phyloP scores from a whole-genome alignment of 2,797 vertebrate genomes.

The Chelmon rostratus region DNA sequence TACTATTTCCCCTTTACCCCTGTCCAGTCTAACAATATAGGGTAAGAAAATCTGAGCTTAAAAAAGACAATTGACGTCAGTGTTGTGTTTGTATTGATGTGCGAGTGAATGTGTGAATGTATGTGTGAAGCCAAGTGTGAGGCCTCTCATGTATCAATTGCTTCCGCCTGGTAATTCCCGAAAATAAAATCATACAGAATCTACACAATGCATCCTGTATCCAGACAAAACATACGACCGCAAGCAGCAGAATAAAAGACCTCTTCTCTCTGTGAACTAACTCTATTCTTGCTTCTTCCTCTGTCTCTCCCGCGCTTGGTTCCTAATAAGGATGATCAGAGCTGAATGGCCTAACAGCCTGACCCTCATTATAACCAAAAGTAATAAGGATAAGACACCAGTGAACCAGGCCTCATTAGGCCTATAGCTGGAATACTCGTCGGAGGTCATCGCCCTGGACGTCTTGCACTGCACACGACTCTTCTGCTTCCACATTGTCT shows the following conservation, averaged over 20 bases:
- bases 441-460: constrained; percentile 68
- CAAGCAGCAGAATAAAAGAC: constrained; percentile 31
- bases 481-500: constrained; percentile 57
- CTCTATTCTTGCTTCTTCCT: constrained; percentile 36
- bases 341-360: constrained; percentile 74
- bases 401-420: constrained; percentile 78
- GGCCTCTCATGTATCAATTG: constrained; percentile 38
- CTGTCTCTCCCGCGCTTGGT: constrained; percentile 54
- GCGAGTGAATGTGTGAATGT: background rate
- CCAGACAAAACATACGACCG: constrained; percentile 27
- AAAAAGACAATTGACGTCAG: constrained; percentile 34
- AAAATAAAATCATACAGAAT: constrained; percentile 64
- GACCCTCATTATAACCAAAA: constrained; percentile 81
- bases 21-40: background rate
- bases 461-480: constrained; percentile 53
- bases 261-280: constrained; percentile 25
- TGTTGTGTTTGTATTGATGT: background rate
- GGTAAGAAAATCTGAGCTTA: constrained; percentile 20
- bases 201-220: constrained; percentile 30
- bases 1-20: constrained; percentile 24
- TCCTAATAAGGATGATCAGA: constrained; percentile 82
- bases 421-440: constrained; percentile 63
- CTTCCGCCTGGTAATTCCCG: constrained; percentile 58
- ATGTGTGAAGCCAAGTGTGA: constrained; percentile 34
- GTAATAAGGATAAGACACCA: constrained; percentile 76